Conservation (phyloP, 2,113 vertebrate genomes). For the Prolemur simus region DNA sequence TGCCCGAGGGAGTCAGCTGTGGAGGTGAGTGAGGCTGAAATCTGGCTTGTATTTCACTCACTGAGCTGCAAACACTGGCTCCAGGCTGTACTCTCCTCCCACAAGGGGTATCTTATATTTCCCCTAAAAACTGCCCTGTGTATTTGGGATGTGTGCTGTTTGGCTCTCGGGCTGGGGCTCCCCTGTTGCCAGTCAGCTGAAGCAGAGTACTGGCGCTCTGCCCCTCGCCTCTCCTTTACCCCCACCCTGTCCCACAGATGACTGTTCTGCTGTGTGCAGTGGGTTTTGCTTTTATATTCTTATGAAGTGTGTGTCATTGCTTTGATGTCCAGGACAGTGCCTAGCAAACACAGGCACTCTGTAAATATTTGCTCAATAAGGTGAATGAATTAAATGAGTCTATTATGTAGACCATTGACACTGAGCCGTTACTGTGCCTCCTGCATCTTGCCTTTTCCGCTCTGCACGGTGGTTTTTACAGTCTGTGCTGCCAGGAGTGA, state of each 20-base stretch:
- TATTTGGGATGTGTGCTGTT: background rate
- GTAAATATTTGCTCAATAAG: background rate
- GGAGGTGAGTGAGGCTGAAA: background rate
- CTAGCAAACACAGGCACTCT: background rate
- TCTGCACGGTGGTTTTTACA: background rate
- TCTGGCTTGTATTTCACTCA: background rate
- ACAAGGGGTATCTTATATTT: background rate
- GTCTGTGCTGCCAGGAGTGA: background rate
- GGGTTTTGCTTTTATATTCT: background rate
- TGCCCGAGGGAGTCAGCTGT: background rate
- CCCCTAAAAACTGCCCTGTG: too few relatives aligned
- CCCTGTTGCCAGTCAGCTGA: fast-evolving
- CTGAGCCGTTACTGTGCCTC: too few relatives aligned
- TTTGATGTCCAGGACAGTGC: background rate
- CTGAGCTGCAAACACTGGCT: background rate
- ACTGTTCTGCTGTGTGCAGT: background rate
- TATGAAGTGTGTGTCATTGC: background rate
- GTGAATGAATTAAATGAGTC: background rate
- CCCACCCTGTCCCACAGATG: fast-evolving
- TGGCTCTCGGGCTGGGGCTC: background rate
- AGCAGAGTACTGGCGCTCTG: background rate
- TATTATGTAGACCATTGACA: background rate
- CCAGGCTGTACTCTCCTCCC: background rate
- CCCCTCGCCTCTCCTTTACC: too few relatives aligned
- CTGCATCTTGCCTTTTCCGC: background rate